Conservation (phyloP, 2,888 invertebrate species). For the Anthrax anthrax region DNA sequence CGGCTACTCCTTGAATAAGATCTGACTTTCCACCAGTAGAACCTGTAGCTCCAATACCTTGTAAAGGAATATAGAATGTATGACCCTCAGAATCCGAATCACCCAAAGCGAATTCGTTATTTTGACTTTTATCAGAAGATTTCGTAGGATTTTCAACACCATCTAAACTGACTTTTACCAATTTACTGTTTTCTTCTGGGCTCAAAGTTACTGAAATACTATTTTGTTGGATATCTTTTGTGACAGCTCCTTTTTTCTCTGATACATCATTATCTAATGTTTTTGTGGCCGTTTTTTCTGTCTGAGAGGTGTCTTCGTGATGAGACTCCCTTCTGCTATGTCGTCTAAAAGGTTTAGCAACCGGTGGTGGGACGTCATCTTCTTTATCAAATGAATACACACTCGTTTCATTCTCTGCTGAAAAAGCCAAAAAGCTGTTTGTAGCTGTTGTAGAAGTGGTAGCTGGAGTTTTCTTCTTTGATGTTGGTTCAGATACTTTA, state of each 20-base stretch:
- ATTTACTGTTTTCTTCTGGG: slow-evolving; percentile 35
- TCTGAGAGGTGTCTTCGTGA: slow-evolving; percentile 14
- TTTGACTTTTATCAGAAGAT: slow-evolving; percentile 8
- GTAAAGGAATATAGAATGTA: slow-evolving; percentile 49
- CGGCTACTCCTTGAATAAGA: slow-evolving; percentile 48
- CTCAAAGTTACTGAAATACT: slow-evolving; percentile 30
- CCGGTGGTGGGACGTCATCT: slow-evolving; percentile 35
- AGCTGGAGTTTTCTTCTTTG: slow-evolving; percentile 13
- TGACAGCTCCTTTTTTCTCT: slow-evolving; percentile 13
- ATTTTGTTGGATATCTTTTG: slow-evolving; percentile 12
- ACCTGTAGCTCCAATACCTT: slow-evolving; percentile 31
- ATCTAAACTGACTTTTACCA: slow-evolving; percentile 41
- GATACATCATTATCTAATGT: slow-evolving; percentile 21
- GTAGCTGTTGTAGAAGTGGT: neutral
- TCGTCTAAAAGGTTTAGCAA: slow-evolving; percentile 43
- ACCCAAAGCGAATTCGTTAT: slow-evolving; percentile 24
- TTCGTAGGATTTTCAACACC: slow-evolving; percentile 22
- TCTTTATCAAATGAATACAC: slow-evolving; percentile 59
- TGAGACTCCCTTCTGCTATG: slow-evolving; percentile 35
- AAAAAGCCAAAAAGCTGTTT: slow-evolving; percentile 38
- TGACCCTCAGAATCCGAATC: slow-evolving; percentile 43
- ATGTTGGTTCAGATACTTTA: slow-evolving; percentile 38
- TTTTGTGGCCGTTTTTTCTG: slow-evolving; percentile 16
- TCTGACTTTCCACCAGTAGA: slow-evolving; percentile 22
- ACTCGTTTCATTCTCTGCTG: slow-evolving; percentile 52